phyloP scores from a whole-genome alignment of 2,888 invertebrate species.

The Hyppa rectilinea region DNA sequence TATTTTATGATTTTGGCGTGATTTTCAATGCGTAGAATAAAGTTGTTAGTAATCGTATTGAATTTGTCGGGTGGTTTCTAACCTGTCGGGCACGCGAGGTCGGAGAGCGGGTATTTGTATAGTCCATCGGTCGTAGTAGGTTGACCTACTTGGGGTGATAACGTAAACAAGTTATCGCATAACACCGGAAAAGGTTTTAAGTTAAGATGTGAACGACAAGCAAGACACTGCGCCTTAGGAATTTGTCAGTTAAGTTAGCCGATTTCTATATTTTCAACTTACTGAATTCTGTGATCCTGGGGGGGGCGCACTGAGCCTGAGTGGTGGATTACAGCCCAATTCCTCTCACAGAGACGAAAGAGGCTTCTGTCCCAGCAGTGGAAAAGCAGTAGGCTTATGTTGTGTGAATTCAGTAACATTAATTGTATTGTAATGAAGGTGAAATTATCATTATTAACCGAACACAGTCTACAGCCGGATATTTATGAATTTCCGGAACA shows the following conservation, averaged over 20 bases:
- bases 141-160: slow-evolving; percentile 68
- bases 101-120: slow-evolving; percentile 65
- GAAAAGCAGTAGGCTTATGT: no score
- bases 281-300: no score
- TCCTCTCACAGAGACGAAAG: no score
- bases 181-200: slow-evolving; percentile 56
- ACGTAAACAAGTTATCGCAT: slow-evolving; percentile 55
- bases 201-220: slow-evolving; percentile 34
- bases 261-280: slow-evolving; percentile 13
- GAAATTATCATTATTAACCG: slow-evolving; percentile 7
- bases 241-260: slow-evolving; percentile 1
- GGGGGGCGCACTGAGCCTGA: no score
- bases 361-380: no score
- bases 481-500: slow-evolving; percentile 15
- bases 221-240: slow-evolving; percentile 27
- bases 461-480: slow-evolving; percentile 9
- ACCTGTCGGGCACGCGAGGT: slow-evolving; percentile 74
- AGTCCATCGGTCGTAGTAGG: slow-evolving; percentile 68
- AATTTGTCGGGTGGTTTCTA: slow-evolving; percentile 67
- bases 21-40: slow-evolving; percentile 65
- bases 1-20: slow-evolving; percentile 34
- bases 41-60: slow-evolving; percentile 67
- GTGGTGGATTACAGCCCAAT: no score
- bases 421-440: slow-evolving; percentile 9
- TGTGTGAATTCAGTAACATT: neutral